phyloP scores from a whole-genome alignment of 2,888 invertebrate genomes.

The Troglohyphantes excavatus region DNA sequence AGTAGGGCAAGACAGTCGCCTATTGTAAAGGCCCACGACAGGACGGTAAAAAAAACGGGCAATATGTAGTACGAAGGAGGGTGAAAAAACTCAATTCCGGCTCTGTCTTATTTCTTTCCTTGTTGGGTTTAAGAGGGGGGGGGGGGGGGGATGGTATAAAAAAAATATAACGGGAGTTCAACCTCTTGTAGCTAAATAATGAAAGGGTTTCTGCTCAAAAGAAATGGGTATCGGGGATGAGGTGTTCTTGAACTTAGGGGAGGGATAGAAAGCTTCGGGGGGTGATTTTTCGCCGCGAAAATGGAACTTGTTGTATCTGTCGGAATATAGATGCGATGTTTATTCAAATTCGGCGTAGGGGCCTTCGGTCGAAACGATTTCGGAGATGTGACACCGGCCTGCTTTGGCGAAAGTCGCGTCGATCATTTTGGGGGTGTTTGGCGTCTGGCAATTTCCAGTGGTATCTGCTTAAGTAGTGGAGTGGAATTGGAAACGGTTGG shows the following conservation, averaged over 20 bases:
- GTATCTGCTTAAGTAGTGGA: not conserved
- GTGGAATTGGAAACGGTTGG: not conserved
- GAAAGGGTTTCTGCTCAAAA: constrained; percentile 57
- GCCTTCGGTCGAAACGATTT: constrained; percentile 18
- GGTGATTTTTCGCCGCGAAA: constrained; percentile 36
- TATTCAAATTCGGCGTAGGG: constrained; percentile 27
- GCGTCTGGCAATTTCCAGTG: too few relatives aligned
- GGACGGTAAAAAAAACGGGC: not conserved
- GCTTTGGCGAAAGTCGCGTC: not conserved
- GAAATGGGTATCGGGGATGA: constrained; percentile 52
- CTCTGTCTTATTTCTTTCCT: constrained; percentile 42
- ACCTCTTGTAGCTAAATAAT: constrained; percentile 63
- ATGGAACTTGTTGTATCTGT: constrained; percentile 44
- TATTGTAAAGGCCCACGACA: constrained; percentile 34
- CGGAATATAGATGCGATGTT: constrained; percentile 53
- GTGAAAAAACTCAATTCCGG: constrained; percentile 20
- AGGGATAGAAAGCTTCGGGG: constrained; percentile 10
- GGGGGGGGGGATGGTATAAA: not conserved
- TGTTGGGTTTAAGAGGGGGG: not conserved
- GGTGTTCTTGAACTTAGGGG: constrained; percentile 65
- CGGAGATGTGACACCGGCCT: not conserved
- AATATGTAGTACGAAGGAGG: not conserved
- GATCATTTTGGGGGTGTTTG: not conserved
- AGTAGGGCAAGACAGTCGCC: constrained; percentile 54
- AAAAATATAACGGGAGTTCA: constrained; percentile 66